A percentile compares a stretch with the other conserved stretches of the same genome.
Conservation (phyloP, 2,113 vertebrate species). For the Oreocharis arfaki region DNA sequence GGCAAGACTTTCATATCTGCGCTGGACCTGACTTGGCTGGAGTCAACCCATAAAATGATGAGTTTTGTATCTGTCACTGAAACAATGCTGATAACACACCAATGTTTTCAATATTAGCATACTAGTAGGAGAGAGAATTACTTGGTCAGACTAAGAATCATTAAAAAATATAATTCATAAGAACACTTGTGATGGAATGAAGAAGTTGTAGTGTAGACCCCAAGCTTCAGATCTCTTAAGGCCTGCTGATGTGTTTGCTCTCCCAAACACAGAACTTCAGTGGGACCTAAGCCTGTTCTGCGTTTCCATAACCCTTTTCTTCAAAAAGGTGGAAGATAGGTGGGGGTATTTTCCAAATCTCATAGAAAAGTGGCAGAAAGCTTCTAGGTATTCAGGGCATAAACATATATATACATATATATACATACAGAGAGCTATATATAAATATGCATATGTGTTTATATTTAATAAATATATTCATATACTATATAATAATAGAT, state of each 20-base stretch:
- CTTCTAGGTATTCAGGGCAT: neutral
- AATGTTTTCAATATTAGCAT: neutral
- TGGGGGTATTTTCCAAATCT: neutral
- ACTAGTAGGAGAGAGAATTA: neutral
- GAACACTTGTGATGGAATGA: neutral
- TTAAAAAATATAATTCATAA: neutral
- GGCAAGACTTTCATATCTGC: neutral
- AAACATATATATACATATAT: neutral
- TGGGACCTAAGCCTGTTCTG: neutral
- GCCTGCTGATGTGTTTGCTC: neutral
- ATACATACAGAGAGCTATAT: neutral
- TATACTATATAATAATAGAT: neutral
- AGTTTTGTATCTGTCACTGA: neutral
- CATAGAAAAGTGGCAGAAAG: neutral
- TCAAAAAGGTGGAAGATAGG: neutral
- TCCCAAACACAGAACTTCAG: neutral
- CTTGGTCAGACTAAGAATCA: neutral
- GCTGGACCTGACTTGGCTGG: neutral
- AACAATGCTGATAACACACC: neutral
- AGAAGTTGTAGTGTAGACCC: neutral
- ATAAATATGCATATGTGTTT: neutral
- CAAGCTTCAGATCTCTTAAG: neutral
- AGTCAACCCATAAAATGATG: rapidly evolving
- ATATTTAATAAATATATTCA: neutral
- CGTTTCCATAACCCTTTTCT: neutral